Conservation (phyloP, 2,888 invertebrate genomes). For the Dermolepida albohirtum region DNA sequence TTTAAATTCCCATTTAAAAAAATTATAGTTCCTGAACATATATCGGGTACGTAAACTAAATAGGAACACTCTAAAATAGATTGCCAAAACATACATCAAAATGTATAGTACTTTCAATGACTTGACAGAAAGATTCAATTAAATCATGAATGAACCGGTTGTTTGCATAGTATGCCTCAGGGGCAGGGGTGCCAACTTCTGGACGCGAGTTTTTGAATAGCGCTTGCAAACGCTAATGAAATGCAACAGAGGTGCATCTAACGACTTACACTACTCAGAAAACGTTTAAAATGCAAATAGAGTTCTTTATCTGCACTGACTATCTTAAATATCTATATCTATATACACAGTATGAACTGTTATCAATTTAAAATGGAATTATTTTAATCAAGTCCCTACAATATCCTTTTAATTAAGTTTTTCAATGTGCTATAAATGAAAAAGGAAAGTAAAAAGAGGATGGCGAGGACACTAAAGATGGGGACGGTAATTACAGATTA, state of each 20-base stretch:
- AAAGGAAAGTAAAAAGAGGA: too few species aligned
- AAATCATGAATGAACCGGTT: slow-evolving; percentile 47
- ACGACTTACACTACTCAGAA: slow-evolving; percentile 39
- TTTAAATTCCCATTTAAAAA: too few species aligned
- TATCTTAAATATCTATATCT: slow-evolving; percentile 50
- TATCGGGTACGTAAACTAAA: too few species aligned
- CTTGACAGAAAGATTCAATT: slow-evolving; percentile 45
- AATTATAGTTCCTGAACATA: too few species aligned
- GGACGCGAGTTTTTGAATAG: slow-evolving; percentile 42
- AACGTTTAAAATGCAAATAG: slow-evolving; percentile 50
- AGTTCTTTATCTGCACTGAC: slow-evolving; percentile 47
- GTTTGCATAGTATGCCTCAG: slow-evolving; percentile 42
- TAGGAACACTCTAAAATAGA: too few species aligned
- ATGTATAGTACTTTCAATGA: slow-evolving; percentile 7
- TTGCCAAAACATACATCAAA: slow-evolving; percentile 2
- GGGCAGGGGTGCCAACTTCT: slow-evolving; percentile 28
- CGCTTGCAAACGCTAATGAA: slow-evolving; percentile 38
- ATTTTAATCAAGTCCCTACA: slow-evolving; percentile 35
- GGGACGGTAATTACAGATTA: too few species aligned
- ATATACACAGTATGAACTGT: slow-evolving; percentile 41
- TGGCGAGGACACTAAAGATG: too few species aligned
- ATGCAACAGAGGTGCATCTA: slow-evolving; percentile 45
- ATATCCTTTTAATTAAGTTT: slow-evolving; percentile 35
- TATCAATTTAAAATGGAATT: slow-evolving; percentile 41
- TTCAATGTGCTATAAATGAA: neutral